Base-by-base conservation (phyloP, 2,113 vertebrate genomes). In the Saccopteryx bilineata region DNA sequence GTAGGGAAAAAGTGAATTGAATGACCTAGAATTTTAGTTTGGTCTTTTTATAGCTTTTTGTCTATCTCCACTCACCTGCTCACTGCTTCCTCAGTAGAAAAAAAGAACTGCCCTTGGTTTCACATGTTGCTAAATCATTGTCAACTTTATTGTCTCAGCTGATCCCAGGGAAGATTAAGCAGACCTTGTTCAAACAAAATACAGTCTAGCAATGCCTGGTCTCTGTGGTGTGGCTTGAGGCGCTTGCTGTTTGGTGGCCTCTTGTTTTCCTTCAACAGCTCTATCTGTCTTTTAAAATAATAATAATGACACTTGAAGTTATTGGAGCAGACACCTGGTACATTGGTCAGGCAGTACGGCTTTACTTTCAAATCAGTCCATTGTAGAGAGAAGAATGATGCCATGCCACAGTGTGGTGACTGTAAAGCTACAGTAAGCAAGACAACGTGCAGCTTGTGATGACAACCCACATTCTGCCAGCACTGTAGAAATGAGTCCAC, bases 281-380 rank as follows among this genome's bases (percentile, higher is more conserved):
- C 93, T 96, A 58, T 95, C 95, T 96, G 19, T 81, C 63, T 93
- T 97, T 96, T 97, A 80, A 71, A 63, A 96, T 96, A 98, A 98
- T 39, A 39, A 96, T 75, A 98, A 96, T 95, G 98, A 97, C 94
- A 96, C 91, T 96, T 83, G 78, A 92, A 97, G 80, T 97, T 98
- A 96, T 96, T 98, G 96, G 97, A 98, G 96, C 9, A 65, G 97
- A 97, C 96, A 98, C 98, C 98, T 98, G 98, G 97, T 96, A 98
- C 56, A 92, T 58, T 98, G 98, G 97, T 98, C 98, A 98, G 92
- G 96, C 97, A 97, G 96, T 87, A 86, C 96, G 96, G 96, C 93
- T 98, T 98, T 97, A 97, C 92, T 94, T 98, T 98, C 94, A 97
- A 98, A 98, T 98, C 98, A 98, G 97, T 97, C 95, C 52, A 68